phyloP scores from a whole-genome alignment of 2,888 invertebrate genomes.

The Sinohyriopsis cumingii region DNA sequence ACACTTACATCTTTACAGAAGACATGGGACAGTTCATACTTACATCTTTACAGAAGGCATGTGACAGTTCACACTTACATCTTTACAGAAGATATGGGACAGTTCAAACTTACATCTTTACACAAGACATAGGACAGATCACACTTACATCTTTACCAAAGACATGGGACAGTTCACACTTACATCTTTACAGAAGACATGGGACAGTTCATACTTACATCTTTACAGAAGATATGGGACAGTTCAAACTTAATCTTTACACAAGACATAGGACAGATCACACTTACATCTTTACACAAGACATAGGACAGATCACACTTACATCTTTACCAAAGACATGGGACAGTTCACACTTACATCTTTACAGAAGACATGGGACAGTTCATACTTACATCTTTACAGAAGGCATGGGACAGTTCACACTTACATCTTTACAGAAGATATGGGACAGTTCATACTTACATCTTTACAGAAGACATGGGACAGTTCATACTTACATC shows the following conservation, averaged over 20 bases:
- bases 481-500: constrained; percentile 31
- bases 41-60: constrained; percentile 44
- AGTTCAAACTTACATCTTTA: too few species aligned
- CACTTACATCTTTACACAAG: too few species aligned
- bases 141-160: too few species aligned
- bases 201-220: constrained; percentile 30
- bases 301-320: constrained; percentile 29
- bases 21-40: constrained; percentile 28
- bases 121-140: constrained; percentile 41
- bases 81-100: constrained; percentile 41
- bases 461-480: constrained; percentile 43
- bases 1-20: too few species aligned
- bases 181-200: constrained; percentile 44
- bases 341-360: constrained; percentile 32
- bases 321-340: constrained; percentile 42
- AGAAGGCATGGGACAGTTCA: constrained; percentile 38
- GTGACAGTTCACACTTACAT: constrained; percentile 32
- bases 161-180: constrained; percentile 29
- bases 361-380: constrained; percentile 42
- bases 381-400: too few species aligned
- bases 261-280: constrained; percentile 38
- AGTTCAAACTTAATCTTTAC: too few species aligned
- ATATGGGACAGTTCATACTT: constrained; percentile 28
- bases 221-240: constrained; percentile 41
- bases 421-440: too few species aligned